Base-by-base conservation (phyloP, 2,888 invertebrate genomes). In the Amorpha juglandis region DNA sequence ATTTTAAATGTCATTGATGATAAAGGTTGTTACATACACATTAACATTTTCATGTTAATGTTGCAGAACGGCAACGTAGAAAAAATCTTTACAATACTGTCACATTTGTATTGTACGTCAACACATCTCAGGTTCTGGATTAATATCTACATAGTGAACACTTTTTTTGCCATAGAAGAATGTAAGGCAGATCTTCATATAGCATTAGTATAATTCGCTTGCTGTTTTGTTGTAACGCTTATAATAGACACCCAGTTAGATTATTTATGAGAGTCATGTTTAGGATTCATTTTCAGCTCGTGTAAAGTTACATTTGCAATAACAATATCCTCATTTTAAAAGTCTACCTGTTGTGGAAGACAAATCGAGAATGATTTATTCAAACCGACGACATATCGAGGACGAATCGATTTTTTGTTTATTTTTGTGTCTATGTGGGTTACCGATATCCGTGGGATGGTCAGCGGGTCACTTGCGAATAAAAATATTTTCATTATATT, bases 241-340 rank as follows among this genome's bases (percentile, higher is more conserved):
- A 80, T 76, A 79, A 76, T 73, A 78, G 77, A 74, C 74, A 72
- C 79, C 76, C 78, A 71, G 73, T 74, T 83, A 78, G 79, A 82
- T 88, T 92, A 91, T 92, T 90, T 90, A 92, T 91, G 88, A 89
- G 87, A 78, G 70, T 76, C 82, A 76, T 82, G 84, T 83, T 91
- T 87, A 89, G 82, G 82, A 92, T 91, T 91, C 89, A 86, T 87
- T 89, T 91, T 88, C 85, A 78, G 86, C 90, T 85, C 90, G 90
- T 91, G 91, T 91, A 90, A 86, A 90, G 83, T 84, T 84, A 83
- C 75, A 90, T 91, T 88, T 88, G 86, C 87, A 89, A 92, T 88
- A 88, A 89, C 83, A 90, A 91, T 89, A 87, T 88, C 83, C 86
- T 86, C 71, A 82, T 88, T 91, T 88, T 79, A 82, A 87, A 87